These are phyloP conservation scores for Lordiphosa stackelbergi DNA, from an alignment of 1,140 invertebrate genomes.

Conservation along the genomic window DNA sequence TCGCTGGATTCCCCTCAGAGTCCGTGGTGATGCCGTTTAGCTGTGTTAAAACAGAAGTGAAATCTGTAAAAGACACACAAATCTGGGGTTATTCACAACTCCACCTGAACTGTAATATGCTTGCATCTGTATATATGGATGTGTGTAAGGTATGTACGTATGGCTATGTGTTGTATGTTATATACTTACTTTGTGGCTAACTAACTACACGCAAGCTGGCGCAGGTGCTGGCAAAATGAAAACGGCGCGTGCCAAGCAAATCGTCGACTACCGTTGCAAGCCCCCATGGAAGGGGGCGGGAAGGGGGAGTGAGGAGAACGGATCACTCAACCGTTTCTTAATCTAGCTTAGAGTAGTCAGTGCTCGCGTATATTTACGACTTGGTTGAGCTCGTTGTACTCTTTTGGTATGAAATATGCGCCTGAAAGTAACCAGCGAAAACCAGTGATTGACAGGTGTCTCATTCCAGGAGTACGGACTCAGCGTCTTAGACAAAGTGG, in stretches of 20 bases:
- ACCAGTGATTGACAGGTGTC: conserved; percentile 8
- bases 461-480: too few species aligned
- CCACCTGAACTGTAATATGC: too few species aligned
- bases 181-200: conserved; percentile 6
- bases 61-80: too few species aligned
- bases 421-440: not conserved
- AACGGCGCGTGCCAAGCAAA: conserved; percentile 57
- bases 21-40: too few species aligned
- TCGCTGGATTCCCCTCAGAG: too few species aligned
- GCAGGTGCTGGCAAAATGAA: conserved; percentile 36
- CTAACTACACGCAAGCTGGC: conserved; percentile 12
- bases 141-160: conserved; percentile 3
- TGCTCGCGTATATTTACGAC: conserved; percentile 5
- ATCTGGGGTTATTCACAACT: too few species aligned
- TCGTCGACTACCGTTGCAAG: conserved; percentile 42
- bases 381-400: conserved; percentile 2
- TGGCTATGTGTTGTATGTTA: conserved; percentile 4
- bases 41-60: too few species aligned
- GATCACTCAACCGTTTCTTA: conserved; percentile 49
- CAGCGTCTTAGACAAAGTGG: too few species aligned
- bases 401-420: not conserved
- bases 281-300: conserved; percentile 8
- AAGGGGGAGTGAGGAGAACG: conserved; percentile 7
- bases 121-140: not conserved
- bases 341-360: conserved; percentile 14